Evolutionary conservation across 2,113 vertebrate genomes (phyloP), one percentile per base, ranked within the genome.

Genomic region (Campylorhamphus procurvoides): DNA sequence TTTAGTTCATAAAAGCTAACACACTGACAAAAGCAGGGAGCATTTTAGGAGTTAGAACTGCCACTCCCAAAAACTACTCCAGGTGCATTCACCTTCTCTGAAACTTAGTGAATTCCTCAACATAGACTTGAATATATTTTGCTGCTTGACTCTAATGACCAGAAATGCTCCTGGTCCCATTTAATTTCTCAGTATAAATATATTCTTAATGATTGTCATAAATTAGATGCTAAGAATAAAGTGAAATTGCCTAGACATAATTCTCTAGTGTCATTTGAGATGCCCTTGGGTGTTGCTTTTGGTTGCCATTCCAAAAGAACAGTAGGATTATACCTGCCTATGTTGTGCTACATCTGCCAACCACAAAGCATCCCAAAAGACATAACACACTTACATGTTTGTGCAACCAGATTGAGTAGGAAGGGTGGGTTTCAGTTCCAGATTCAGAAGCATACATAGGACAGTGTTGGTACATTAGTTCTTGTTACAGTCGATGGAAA

Each of bases 171-270:
- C n/a, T 73, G 13, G 31, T 72, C 39, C 77, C 49, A 66, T 79
- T 94, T 89, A 49, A 85, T 85, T 94, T 94, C 66, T 89, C 71
- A 40, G 44, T 76, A 85, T 87, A 91, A 71, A 78, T 79, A 84
- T 84, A 91, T 72, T 46, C 78, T 85, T 94, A 94, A 96, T 91
- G 84, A 82, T 84, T 94, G 60, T 37, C 56, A 84, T 94, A 96
- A 95, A 96, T 93, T 87, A 89, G 47, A 74, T n/a, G 35, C 60
- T 89, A 93, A 75, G 84, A 89, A 77, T 91, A 77, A 96, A 94
- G 47, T 89, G 84, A 89, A 92, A 89, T 87, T 81, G 25, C 47
- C 60, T 73, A 90, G 75, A 56, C 20, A 13, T 72, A 88, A 93
- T 91, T 93, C 87, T 17, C 64, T 67, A 12, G 7, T 74, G 60